phyloP scores from a whole-genome alignment of 2,797 vertebrate genomes.

The Brachyalestes nurse region DNA sequence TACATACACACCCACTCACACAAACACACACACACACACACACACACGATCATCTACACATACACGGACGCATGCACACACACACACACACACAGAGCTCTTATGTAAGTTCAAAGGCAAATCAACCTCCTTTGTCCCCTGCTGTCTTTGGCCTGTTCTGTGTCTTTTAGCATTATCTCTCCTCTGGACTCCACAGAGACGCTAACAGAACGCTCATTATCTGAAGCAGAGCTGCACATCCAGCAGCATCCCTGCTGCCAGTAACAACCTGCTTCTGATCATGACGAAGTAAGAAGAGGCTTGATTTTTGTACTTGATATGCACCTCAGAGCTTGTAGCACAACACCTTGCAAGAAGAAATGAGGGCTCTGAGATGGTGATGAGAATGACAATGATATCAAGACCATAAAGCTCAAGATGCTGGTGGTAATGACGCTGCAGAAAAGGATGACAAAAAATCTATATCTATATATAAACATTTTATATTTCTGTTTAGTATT shows the following conservation, averaged over 20 bases:
- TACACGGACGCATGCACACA: slow-evolving; percentile 19
- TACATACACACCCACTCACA: too few species aligned
- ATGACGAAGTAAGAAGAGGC: slow-evolving; percentile 5
- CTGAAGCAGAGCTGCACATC: neutral
- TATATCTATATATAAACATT: neutral
- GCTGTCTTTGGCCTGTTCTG: neutral
- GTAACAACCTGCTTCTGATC: slow-evolving; percentile 4
- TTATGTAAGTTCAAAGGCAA: slow-evolving; percentile 5
- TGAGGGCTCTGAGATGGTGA: neutral
- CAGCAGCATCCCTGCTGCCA: neutral
- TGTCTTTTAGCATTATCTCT: neutral
- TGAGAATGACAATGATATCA: neutral
- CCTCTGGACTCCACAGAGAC: neutral
- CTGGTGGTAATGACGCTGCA: neutral
- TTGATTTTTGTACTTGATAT: neutral
- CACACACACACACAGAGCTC: neutral
- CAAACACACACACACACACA: slow-evolving; percentile 13
- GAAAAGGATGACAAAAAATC: neutral
- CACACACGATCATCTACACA: too few species aligned
- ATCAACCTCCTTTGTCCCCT: neutral
- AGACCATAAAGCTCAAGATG: neutral
- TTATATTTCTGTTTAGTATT: neutral
- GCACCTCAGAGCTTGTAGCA: neutral
- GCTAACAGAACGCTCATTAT: slow-evolving; percentile 10
- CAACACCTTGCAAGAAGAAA: neutral